Conservation (phyloP, 2,888 invertebrate genomes). For the Lochmaea capreae region DNA sequence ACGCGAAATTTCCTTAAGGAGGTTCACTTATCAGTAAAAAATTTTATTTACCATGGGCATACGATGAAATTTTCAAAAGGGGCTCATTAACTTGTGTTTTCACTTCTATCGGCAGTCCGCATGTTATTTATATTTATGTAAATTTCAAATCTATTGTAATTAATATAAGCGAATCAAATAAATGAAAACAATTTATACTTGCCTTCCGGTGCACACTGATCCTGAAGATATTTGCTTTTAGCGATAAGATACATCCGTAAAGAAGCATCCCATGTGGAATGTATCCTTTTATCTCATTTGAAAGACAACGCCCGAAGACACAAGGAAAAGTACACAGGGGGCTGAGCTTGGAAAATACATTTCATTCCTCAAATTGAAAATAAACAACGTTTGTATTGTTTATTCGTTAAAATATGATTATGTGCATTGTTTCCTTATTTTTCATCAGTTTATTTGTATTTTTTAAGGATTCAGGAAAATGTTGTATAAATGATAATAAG, state of each 20-base stretch:
- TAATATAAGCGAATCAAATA: background rate
- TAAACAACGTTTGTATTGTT: slow-evolving; percentile 53
- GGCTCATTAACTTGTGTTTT: no score
- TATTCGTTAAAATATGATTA: slow-evolving; percentile 48
- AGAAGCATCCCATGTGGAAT: slow-evolving; percentile 36
- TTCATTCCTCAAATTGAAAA: slow-evolving; percentile 59
- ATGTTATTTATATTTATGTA: no score
- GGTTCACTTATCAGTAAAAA: no score
- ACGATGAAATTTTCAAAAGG: no score
- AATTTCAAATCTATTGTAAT: no score
- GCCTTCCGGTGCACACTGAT: background rate
- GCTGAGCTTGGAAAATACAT: slow-evolving; percentile 52
- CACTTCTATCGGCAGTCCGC: no score
- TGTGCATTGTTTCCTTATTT: slow-evolving; percentile 30
- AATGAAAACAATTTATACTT: background rate
- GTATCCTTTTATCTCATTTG: slow-evolving; percentile 40
- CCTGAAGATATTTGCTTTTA: background rate
- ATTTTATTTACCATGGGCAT: no score
- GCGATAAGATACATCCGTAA: slow-evolving; percentile 11
- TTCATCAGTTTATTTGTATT: background rate
- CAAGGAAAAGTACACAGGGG: slow-evolving; percentile 49
- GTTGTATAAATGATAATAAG: no score
- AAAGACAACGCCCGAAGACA: slow-evolving; percentile 40
- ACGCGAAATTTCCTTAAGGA: no score
- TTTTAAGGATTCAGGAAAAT: no score